Evolutionary conservation across 2,888 invertebrate species (phyloP).

Genomic region (Brenthis ino): DNA sequence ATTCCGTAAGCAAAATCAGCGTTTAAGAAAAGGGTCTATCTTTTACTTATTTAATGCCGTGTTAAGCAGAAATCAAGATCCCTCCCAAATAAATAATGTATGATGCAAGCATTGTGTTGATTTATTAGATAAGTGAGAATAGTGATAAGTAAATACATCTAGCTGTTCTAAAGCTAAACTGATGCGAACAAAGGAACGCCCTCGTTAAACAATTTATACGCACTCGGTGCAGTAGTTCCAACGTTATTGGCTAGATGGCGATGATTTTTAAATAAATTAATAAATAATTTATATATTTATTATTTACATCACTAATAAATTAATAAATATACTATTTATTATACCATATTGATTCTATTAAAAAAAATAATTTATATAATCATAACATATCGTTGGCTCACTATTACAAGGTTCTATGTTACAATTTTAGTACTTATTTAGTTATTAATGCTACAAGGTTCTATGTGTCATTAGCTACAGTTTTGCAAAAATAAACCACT

Average conservation of each 20-base stretch:
- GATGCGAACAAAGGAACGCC: conserved; percentile 34
- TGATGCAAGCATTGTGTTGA: conserved; percentile 33
- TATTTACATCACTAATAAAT: background rate
- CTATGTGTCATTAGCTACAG: too few relatives aligned
- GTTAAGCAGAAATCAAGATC: conserved; percentile 28
- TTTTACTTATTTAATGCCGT: conserved; percentile 21
- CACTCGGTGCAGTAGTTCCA: conserved; percentile 35
- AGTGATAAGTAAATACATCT: conserved; percentile 54
- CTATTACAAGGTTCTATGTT: too few relatives aligned
- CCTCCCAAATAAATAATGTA: conserved; percentile 36
- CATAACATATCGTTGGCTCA: too few relatives aligned
- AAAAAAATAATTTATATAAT: too few relatives aligned
- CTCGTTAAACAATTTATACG: conserved; percentile 21
- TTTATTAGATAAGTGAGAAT: conserved; percentile 23
- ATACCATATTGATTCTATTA: background rate
- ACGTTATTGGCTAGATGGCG: conserved; percentile 30
- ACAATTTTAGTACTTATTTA: too few relatives aligned
- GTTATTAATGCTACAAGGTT: too few relatives aligned
- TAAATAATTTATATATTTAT: background rate
- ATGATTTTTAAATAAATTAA: conserved; percentile 19
- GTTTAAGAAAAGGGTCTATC: conserved; percentile 13
- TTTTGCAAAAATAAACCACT: too few relatives aligned
- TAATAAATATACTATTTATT: background rate
- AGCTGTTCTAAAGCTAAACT: conserved; percentile 59
- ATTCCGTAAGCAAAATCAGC: conserved; percentile 1